Evolutionary conservation across 2,888 invertebrate genomes (phyloP).

Genomic region (Linnaemya vulpina): DNA sequence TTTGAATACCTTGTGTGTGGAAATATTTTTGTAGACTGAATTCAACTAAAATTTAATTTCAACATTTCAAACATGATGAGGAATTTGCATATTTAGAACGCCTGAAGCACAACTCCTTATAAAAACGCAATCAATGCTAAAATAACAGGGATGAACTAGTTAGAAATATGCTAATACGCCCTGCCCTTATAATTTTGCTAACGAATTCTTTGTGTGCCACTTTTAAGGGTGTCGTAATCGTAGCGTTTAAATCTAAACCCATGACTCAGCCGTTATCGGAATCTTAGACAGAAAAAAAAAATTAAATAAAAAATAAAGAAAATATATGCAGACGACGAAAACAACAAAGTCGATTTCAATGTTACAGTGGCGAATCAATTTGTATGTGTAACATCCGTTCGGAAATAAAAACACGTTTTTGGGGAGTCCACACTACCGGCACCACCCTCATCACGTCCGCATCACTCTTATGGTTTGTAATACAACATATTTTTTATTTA

Average conservation of each 20-base stretch:
- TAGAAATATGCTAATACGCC: conserved; percentile 27
- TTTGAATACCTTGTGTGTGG: too few relatives aligned
- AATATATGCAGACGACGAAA: not conserved
- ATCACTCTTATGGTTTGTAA: conserved; percentile 15
- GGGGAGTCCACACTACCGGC: conserved; percentile 15
- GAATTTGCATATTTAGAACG: not conserved
- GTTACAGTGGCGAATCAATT: conserved; percentile 59
- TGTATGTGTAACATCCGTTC: conserved; percentile 62
- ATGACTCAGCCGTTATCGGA: conserved; percentile 49
- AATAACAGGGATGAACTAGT: conserved; percentile 43
- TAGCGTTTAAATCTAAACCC: conserved; percentile 7
- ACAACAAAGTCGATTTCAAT: conserved; percentile 49
- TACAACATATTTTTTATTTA: conserved; percentile 51
- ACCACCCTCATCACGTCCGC: not conserved
- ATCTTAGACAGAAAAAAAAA: conserved; percentile 26
- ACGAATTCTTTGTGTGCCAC: not conserved
- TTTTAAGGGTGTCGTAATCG: conserved; percentile 37
- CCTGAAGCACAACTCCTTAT: conserved; percentile 15
- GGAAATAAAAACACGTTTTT: conserved; percentile 64
- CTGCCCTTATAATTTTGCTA: not conserved
- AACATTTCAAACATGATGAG: not conserved
- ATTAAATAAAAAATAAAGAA: too few relatives aligned
- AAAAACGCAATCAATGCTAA: conserved; percentile 53
- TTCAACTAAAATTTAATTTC: too few relatives aligned
- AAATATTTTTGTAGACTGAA: too few relatives aligned